Conservation (phyloP, 2,113 vertebrate genomes). For the Anarhynchus alexandrinus region DNA sequence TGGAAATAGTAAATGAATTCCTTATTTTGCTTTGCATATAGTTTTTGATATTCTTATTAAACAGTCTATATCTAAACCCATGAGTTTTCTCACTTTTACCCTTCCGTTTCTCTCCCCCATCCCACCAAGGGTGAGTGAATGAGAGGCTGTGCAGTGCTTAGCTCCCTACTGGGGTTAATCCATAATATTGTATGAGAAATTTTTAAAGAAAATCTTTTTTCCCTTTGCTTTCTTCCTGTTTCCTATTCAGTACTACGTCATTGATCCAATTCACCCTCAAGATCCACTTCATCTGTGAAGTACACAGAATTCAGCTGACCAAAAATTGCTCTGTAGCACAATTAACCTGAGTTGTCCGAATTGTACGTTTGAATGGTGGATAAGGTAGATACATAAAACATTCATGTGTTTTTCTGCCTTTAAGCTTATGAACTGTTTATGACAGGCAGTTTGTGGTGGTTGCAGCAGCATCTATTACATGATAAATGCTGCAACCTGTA, state of each 20-base stretch:
- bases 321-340: background rate
- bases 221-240: background rate
- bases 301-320: background rate
- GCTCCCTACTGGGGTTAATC: background rate
- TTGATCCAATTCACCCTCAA: background rate
- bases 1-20: background rate
- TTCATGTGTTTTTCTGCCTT: background rate
- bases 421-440: background rate
- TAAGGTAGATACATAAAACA: background rate
- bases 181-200: background rate
- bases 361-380: rapidly evolving
- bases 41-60: background rate
- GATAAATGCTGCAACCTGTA: background rate
- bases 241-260: background rate
- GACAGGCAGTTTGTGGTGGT: background rate
- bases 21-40: background rate
- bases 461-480: background rate
- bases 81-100: background rate
- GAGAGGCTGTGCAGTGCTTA: background rate
- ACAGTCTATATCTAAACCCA: background rate
- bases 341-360: background rate
- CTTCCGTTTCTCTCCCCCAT: background rate
- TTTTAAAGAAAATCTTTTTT: background rate
- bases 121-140: background rate
- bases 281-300: background rate